phyloP scores from a whole-genome alignment of 2,888 invertebrate genomes.

The Didymodactylos carnosus region DNA sequence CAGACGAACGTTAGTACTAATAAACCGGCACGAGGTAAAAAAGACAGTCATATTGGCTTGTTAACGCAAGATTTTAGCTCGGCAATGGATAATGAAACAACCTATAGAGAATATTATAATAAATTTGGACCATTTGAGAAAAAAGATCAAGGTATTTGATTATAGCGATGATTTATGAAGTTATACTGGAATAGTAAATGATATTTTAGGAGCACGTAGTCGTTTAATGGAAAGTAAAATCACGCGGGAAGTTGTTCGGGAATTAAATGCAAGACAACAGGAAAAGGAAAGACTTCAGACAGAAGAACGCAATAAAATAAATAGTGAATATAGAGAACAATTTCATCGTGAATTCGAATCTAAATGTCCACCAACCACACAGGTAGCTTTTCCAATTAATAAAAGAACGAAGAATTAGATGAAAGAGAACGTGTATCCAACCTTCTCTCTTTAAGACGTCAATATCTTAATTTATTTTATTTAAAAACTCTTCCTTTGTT shows the following conservation, averaged over 20 bases:
- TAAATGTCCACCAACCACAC: not conserved
- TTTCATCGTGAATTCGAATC: not conserved
- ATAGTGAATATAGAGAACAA: not conserved
- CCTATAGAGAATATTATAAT: not conserved
- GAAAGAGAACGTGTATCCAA: no score
- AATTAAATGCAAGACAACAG: not conserved
- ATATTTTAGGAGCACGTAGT: no score
- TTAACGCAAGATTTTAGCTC: not conserved
- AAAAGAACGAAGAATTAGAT: no score
- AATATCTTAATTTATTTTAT: not conserved
- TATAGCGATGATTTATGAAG: no score
- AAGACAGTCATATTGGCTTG: not conserved
- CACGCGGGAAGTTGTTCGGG: not conserved
- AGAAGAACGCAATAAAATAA: not conserved
- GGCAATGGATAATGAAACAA: not conserved
- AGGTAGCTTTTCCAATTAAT: not conserved
- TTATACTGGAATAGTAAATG: no score
- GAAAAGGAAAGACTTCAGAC: not conserved
- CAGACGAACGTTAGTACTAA: not conserved
- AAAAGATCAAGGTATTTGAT: not conserved
- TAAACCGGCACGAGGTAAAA: not conserved
- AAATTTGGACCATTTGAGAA: not conserved
- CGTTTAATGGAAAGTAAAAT: not conserved
- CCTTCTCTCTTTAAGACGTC: no score
- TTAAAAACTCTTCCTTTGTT: constrained; percentile 12